A percentile compares a stretch with the other conserved stretches of the same genome.
phyloP scores from a whole-genome alignment of 2,888 invertebrate genomes.

The Therioaphis trifolii region DNA sequence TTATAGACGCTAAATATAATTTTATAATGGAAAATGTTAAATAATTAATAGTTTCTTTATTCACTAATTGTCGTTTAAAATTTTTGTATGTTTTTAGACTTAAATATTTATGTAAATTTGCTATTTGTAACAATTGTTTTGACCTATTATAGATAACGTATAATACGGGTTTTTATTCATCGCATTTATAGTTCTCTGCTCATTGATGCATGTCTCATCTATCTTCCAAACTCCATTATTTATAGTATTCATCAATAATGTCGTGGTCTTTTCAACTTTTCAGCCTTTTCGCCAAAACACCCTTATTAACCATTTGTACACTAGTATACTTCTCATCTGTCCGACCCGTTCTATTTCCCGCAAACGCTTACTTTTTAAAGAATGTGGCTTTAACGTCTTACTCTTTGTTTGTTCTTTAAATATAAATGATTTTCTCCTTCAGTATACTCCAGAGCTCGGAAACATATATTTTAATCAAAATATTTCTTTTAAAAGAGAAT shows the following conservation, averaged over 20 bases:
- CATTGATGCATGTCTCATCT: background rate
- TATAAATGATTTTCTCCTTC: background rate
- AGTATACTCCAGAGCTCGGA: background rate
- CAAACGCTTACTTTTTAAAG: background rate
- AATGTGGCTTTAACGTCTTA: background rate
- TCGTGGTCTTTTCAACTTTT: slow-evolving; percentile 14
- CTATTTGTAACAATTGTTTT: no score
- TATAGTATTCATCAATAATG: background rate
- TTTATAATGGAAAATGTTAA: no score
- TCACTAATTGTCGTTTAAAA: no score
- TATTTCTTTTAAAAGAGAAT: background rate
- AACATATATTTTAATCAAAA: background rate
- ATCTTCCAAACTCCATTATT: background rate
- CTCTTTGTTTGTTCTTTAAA: background rate
- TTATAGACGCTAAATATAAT: no score
- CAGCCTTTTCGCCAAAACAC: slow-evolving; percentile 17
- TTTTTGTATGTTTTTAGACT: no score
- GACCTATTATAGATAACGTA: no score
- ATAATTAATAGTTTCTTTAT: no score
- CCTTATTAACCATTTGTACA: background rate
- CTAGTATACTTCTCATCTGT: background rate
- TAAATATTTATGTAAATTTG: no score
- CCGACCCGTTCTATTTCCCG: background rate
- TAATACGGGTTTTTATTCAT: background rate
- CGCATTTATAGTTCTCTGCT: background rate